Evolutionary conservation across 2,797 vertebrate species (phyloP), one percentile per base, ranked within the genome.

Genomic region (Urophycis tenuis): DNA sequence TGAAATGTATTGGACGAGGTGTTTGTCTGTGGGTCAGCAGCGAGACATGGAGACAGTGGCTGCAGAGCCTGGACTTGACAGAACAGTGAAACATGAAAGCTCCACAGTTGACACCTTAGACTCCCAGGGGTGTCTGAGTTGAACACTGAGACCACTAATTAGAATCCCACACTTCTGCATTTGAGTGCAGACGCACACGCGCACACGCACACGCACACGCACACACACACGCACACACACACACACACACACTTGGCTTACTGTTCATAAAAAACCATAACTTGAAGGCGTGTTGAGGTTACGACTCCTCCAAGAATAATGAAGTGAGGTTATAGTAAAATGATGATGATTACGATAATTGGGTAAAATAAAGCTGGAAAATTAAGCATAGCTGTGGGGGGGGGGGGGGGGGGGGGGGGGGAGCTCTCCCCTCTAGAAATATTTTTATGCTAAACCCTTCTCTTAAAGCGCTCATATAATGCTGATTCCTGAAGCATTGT

Each of bases 41-140:
- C 79, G 76, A 75, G 82, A 81, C 82, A 17, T 73, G n/a, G 64
- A 53, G 17, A 19, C 78, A 80, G 81, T 80, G 75, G 78, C 72
- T 73, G 79, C 73, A 75, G 71, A 79, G 32, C 75, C 78, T 77
- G 76, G 29, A 80, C 80, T 79, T 82, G 81, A 84, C 70, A 22
- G 73, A 71, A 30, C 74, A 75, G 81, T 75, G 77, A 74, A 81
- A 77, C 75, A 83, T 71, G 85, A 82, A 80, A 85, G 77, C 60
- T 53, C 41, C 80, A 83, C 77, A 80, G 80, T 87, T 83, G 22
- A 88, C 88, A 88, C 88, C 75, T 83, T 34, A 0, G 70, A 72
- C 53, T 86, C 85, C 85, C 82, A 82, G 71, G 86, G 83, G 81
- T 79, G 84, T 86, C 84, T 87, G 79, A 77, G 39, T 78, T 19